Evolutionary conservation across 2,888 invertebrate genomes (phyloP), one percentile per base, ranked within the genome.

Genomic region (Xestia c-nigrum): DNA sequence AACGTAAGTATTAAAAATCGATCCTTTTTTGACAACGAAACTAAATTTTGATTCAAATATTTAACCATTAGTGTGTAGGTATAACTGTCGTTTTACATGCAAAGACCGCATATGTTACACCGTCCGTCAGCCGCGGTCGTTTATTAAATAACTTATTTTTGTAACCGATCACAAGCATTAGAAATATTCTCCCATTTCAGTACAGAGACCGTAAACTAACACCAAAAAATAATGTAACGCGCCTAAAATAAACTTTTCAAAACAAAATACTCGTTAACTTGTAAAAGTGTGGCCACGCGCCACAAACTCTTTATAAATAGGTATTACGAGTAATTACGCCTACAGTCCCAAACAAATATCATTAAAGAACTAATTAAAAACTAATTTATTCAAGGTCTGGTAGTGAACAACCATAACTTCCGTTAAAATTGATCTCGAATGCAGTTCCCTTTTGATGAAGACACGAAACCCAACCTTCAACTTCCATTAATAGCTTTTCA

Each of bases 401-500:
- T 52, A 52, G 24, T 24, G 1, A 43, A 72, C 43, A 43, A 55
- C n/a, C 19, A 1, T 7, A 43, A 21, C 5, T 40, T 55, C 5
- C 43, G 1, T 52, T 19, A 38, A 52, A 47, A 50, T n/a, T 14
- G 12, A 47, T 55, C 2, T 50, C 38, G 57, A 66, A 74, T 38
- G 43, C 7, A 24, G 14, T 38, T 47, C 16, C 6, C 14, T 65
- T 61, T 21, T 38, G 4, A n/a, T 52, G 24, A 43, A 46, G 24
- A 31, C 24, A 31, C 50, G 16, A 50, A 16, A 38, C 16, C 14
- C 5, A 3, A 14, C 47, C 47, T 7, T 59, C 52, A 12, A 64
- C 31, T 46, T 78, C n/a, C 72, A 31, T 24, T 72, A 68, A 83
- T 50, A 61, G 1, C 38, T 47, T 79, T 65, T 61, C 38, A 43